Percentiles rank a stretch among this genome's conserved stretches.
phyloP scores from a whole-genome alignment of 1,140 invertebrate genomes.

The Chelonus insularis region DNA sequence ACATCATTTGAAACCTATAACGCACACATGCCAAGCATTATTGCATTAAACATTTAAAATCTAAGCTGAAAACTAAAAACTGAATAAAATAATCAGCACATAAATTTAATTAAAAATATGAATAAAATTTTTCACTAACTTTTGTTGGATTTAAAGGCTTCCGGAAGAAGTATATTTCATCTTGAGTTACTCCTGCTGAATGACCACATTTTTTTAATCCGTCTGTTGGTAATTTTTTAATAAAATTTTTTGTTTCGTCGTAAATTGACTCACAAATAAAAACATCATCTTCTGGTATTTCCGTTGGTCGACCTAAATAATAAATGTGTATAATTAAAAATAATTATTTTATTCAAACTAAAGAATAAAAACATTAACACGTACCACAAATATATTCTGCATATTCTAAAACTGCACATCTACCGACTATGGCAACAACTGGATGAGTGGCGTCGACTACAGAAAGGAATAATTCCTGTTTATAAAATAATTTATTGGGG shows the following conservation, averaged over 20 bases:
- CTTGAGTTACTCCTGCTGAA: conserved; percentile 80
- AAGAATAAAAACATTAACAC: conserved; percentile 44
- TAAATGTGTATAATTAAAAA: conserved; percentile 17
- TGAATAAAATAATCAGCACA: conserved; percentile 25
- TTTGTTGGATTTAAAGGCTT: conserved; percentile 75
- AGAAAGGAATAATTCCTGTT: conserved; percentile 92
- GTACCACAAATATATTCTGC: conserved; percentile 88
- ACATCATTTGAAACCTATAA: conserved; percentile 60
- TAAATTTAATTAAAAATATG: conserved; percentile 2
- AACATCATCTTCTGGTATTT: conserved; percentile 90
- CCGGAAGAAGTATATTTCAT: conserved; percentile 91
- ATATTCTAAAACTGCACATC: conserved; percentile 88
- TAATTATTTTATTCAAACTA: conserved; percentile 2
- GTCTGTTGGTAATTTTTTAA: conserved; percentile 73
- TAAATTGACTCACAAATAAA: conserved; percentile 94
- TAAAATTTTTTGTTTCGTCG: conserved; percentile 82
- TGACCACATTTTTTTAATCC: conserved; percentile 84
- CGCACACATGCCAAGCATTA: conserved; percentile 46
- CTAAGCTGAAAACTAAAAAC: conserved; percentile 30
- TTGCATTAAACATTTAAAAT: conserved; percentile 17
- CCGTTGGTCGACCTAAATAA: conserved; percentile 82
- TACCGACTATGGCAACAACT: conserved; percentile 86
- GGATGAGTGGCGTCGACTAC: conserved; percentile 91
- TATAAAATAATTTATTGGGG: conserved; percentile 82
- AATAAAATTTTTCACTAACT: conserved; percentile 56